Evolutionary conservation across 2,888 invertebrate species (phyloP).

Genomic region (Calameuta filiformis): DNA sequence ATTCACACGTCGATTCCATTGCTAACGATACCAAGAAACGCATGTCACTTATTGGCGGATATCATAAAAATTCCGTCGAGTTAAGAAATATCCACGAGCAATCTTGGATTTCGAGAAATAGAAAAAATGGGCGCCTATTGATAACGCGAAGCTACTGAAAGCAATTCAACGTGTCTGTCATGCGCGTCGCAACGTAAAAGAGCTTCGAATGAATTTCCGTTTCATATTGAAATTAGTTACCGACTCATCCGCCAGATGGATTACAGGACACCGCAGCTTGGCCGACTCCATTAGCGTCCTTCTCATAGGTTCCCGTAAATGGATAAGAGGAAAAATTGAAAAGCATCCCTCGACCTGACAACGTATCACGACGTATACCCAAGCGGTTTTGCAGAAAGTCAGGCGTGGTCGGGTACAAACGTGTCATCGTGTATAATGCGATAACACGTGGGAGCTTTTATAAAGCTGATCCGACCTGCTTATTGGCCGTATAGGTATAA

Average conservation of each 20-base stretch:
- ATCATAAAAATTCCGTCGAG: not conserved
- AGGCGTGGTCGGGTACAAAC: not conserved
- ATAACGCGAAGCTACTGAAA: not conserved
- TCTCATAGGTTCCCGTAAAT: not conserved
- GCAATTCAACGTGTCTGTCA: not conserved
- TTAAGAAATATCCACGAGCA: not conserved
- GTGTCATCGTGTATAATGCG: not conserved
- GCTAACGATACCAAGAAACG: not conserved
- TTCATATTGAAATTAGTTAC: not conserved
- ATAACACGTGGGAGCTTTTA: not conserved
- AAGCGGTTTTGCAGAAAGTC: not conserved
- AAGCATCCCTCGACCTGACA: not conserved
- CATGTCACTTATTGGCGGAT: not conserved
- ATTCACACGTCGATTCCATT: not conserved
- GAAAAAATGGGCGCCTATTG: not conserved
- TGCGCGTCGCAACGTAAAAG: not conserved
- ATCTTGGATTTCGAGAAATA: too few species aligned
- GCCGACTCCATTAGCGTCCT: not conserved
- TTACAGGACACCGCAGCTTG: not conserved
- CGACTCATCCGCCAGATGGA: not conserved
- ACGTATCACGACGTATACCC: not conserved
- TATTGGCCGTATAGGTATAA: not conserved
- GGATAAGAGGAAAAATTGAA: not conserved
- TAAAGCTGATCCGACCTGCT: not conserved
- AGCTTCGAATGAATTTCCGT: too few species aligned